Evolutionary conservation across 2,888 invertebrate species (phyloP).

Genomic region (Megalurothrips usitatus): DNA sequence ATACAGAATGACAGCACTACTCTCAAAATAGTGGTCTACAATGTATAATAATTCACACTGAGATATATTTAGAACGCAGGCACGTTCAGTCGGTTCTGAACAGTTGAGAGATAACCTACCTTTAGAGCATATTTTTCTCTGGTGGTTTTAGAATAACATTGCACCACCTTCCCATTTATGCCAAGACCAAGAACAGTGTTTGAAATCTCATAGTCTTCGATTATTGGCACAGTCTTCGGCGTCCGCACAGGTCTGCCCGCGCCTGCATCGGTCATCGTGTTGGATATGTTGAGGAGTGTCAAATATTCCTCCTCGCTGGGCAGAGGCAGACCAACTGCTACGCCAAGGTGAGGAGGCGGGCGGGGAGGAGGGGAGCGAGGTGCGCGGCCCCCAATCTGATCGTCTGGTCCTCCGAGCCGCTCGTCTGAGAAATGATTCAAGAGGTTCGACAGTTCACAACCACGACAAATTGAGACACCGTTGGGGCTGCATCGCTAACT

Average conservation of each 20-base stretch:
- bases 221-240: constrained; percentile 76
- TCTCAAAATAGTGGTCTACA: not conserved
- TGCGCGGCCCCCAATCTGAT: not conserved
- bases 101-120: constrained; percentile 50
- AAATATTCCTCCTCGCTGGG: not conserved
- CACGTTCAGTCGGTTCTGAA: no score
- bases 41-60: not conserved
- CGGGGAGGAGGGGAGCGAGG: not conserved
- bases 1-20: not conserved
- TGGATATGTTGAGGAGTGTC: not conserved
- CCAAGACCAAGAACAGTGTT: constrained; percentile 92
- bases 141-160: constrained; percentile 75
- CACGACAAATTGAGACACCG: not conserved
- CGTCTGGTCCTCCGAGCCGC: not conserved
- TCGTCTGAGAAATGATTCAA: not conserved
- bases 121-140: constrained; percentile 86
- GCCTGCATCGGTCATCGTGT: not conserved
- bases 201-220: constrained; percentile 87
- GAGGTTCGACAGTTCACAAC: not conserved
- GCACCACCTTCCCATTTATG: constrained; percentile 97
- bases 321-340: not conserved
- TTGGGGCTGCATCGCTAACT: not conserved
- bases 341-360: not conserved
- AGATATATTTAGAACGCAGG: not conserved
- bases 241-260: constrained; percentile 33